Percentiles rank a stretch among this genome's conserved stretches.
phyloP scores from a whole-genome alignment of 2,888 invertebrate genomes.

The Boloria euphrosyne region DNA sequence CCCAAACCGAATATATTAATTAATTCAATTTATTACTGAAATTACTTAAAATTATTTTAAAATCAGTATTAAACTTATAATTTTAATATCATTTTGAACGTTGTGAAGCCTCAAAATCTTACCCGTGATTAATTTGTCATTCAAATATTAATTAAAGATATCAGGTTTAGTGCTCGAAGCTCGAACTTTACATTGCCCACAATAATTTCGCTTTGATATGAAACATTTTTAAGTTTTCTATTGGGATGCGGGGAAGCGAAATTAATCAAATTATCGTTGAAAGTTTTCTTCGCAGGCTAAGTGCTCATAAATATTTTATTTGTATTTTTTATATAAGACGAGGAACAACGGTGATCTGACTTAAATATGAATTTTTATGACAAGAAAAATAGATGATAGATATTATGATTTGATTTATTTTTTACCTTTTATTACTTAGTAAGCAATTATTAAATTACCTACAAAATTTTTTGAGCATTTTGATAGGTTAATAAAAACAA shows the following conservation, averaged over 20 bases:
- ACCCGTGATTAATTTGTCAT: constrained; percentile 8
- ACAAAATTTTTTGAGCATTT: too few relatives aligned
- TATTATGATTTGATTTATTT: too few relatives aligned
- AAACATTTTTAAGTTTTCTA: constrained; percentile 27
- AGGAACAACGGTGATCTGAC: too few relatives aligned
- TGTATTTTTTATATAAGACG: not conserved
- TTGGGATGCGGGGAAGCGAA: constrained; percentile 22
- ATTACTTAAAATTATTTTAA: too few relatives aligned
- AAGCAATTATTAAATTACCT: too few relatives aligned
- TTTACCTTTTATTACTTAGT: too few relatives aligned
- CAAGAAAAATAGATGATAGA: too few relatives aligned
- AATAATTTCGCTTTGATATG: not conserved
- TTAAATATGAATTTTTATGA: not conserved
- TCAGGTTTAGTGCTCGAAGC: not conserved
- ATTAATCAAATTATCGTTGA: constrained; percentile 24
- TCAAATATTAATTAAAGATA: constrained; percentile 10
- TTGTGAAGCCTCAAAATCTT: constrained; percentile 5
- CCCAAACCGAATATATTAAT: too few relatives aligned
- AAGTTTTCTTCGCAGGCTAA: constrained; percentile 2
- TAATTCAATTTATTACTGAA: too few relatives aligned
- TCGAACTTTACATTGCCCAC: not conserved
- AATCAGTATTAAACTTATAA: too few relatives aligned
- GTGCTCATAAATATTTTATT: not conserved
- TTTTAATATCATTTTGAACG: too few relatives aligned
- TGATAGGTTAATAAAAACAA: too few relatives aligned